phyloP scores from a whole-genome alignment of 1,140 invertebrate genomes.

The Drosophila pallidifrons region DNA sequence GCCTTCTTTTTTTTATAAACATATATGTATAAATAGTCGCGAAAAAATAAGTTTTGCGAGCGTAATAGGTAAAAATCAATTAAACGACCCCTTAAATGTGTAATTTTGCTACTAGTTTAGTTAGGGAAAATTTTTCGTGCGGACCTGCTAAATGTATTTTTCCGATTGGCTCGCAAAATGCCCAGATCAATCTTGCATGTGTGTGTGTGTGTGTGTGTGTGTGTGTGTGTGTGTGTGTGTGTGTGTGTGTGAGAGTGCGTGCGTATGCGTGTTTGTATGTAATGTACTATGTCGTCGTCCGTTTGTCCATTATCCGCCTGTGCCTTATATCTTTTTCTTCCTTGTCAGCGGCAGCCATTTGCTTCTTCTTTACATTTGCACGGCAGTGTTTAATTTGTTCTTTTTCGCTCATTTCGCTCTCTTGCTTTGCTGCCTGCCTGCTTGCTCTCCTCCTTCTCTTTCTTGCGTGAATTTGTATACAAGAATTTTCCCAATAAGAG shows the following conservation, averaged over 20 bases:
- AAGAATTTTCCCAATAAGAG: slow-evolving; percentile 77
- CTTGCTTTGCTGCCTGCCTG: not conserved
- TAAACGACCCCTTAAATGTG: slow-evolving; percentile 23
- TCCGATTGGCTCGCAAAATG: slow-evolving; percentile 45
- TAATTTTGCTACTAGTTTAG: slow-evolving; percentile 7
- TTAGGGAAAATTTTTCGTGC: slow-evolving; percentile 16
- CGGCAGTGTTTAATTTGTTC: slow-evolving; percentile 47
- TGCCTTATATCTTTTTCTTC: slow-evolving; percentile 77
- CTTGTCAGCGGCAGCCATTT: slow-evolving; percentile 77
- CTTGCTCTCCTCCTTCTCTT: slow-evolving; percentile 25
- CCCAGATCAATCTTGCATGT: slow-evolving; percentile 5
- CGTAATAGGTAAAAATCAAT: slow-evolving; percentile 62
- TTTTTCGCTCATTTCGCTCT: slow-evolving; percentile 33
- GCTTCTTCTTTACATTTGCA: slow-evolving; percentile 68
- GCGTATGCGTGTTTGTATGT: slow-evolving; percentile 3
- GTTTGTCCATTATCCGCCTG: slow-evolving; percentile 66
- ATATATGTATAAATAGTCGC: slow-evolving; percentile 72
- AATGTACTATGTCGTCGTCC: slow-evolving; percentile 9
- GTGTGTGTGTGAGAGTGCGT: slow-evolving; percentile 14
- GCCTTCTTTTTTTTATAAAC: slow-evolving; percentile 42
- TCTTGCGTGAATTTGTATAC: slow-evolving; percentile 70
- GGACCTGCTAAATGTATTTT: slow-evolving; percentile 39
- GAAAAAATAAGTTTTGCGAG: slow-evolving; percentile 37
- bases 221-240: slow-evolving; percentile 15
- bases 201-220: slow-evolving; percentile 8